Percentiles rank a stretch among this genome's conserved stretches.
Conservation (phyloP, 1,140 invertebrate genomes). For the Macrotrachela quadricornifera region DNA sequence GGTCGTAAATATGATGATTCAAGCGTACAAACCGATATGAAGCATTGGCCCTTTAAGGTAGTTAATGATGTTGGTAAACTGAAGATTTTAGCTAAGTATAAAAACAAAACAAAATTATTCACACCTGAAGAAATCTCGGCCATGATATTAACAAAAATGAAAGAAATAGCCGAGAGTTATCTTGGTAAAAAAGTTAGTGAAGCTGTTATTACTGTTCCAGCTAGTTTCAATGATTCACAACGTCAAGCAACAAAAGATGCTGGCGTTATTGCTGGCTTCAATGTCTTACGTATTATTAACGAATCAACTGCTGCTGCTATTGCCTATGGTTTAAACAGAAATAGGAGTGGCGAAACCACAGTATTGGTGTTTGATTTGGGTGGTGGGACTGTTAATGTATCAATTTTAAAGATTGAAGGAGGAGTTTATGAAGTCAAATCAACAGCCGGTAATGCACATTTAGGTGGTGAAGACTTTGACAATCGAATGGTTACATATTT, state of each 20-base stretch:
- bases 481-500: slow-evolving; percentile 21
- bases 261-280: slow-evolving; percentile 35
- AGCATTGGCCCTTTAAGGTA: slow-evolving; percentile 54
- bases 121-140: slow-evolving; percentile 68
- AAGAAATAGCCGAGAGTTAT: slow-evolving; percentile 88
- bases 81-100: slow-evolving; percentile 57
- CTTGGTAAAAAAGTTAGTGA: slow-evolving; percentile 59
- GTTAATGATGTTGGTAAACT: slow-evolving; percentile 26
- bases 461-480: slow-evolving; percentile 23
- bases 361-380: slow-evolving; percentile 19
- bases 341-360: slow-evolving; percentile 15
- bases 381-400: slow-evolving; percentile 20
- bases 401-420: slow-evolving; percentile 17
- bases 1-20: slow-evolving; percentile 70
- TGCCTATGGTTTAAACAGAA: slow-evolving; percentile 33
- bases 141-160: slow-evolving; percentile 61
- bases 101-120: slow-evolving; percentile 64
- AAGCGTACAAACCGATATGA: slow-evolving; percentile 73
- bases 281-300: slow-evolving; percentile 30
- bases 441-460: slow-evolving; percentile 37
- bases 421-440: slow-evolving; percentile 44
- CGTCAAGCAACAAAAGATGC: slow-evolving; percentile 35
- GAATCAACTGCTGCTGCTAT: slow-evolving; percentile 32
- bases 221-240: slow-evolving; percentile 35
- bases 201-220: slow-evolving; percentile 15